A percentile compares a stretch with the other conserved stretches of the same genome.
phyloP scores from a whole-genome alignment of 1,140 invertebrate genomes.

The Magallana angulata region DNA sequence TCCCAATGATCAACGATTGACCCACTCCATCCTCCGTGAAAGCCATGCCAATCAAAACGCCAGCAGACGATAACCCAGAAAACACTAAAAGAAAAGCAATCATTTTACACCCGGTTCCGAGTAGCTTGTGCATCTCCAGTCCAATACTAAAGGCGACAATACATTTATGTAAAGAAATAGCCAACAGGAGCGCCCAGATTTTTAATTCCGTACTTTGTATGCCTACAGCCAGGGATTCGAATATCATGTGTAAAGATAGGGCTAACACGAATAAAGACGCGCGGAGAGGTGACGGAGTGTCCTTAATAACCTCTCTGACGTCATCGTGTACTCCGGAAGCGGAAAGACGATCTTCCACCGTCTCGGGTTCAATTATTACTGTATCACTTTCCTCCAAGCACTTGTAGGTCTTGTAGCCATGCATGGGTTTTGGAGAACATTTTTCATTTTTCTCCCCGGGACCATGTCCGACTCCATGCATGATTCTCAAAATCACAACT shows the following conservation, averaged over 20 bases:
- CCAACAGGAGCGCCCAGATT: conserved; percentile 86
- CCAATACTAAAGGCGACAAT: conserved; percentile 90
- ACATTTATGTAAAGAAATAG: conserved; percentile 84
- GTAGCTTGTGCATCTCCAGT: conserved; percentile 83
- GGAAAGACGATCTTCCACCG: conserved; percentile 26
- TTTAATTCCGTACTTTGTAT: conserved; percentile 79
- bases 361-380: neutral
- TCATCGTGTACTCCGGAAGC: conserved; percentile 42
- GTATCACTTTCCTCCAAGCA: neutral
- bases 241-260: conserved; percentile 73
- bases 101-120: conserved; percentile 75
- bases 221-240: conserved; percentile 72
- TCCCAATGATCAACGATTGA: conserved; percentile 77
- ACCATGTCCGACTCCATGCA: neutral
- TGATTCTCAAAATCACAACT: conserved; percentile 29
- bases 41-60: conserved; percentile 82
- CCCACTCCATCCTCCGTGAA: conserved; percentile 68
- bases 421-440: neutral
- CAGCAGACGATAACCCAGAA: conserved; percentile 85
- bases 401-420: conserved; percentile 4
- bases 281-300: conserved; percentile 58
- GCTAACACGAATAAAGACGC: conserved; percentile 68
- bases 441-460: neutral
- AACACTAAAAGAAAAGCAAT: conserved; percentile 77
- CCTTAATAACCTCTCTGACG: conserved; percentile 27